phyloP scores from a whole-genome alignment of 2,888 invertebrate genomes.

The Ophion costatus region DNA sequence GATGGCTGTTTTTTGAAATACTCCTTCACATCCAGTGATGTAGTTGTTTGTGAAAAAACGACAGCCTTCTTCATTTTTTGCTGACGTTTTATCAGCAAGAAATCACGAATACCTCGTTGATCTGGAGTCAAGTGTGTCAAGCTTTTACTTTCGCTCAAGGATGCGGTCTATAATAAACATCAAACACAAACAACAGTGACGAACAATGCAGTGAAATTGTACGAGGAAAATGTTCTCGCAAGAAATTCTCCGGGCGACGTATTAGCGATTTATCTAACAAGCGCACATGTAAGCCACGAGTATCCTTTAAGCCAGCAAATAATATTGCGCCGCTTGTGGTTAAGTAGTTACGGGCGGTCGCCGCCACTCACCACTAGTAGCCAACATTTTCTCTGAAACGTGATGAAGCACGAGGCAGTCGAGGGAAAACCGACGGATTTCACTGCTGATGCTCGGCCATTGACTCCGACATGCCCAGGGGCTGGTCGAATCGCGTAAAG shows the following conservation, averaged over 20 bases:
- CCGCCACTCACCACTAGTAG: background rate
- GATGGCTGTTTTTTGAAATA: no score
- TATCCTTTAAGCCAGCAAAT: background rate
- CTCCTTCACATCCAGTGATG: no score
- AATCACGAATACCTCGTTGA: no score
- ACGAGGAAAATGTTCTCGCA: background rate
- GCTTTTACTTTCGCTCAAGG: no score
- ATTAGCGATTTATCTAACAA: background rate
- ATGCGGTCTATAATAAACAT: no score
- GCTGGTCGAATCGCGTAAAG: conserved; percentile 13
- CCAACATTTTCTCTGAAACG: conserved; percentile 11
- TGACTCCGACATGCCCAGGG: conserved; percentile 20
- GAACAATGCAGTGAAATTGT: background rate
- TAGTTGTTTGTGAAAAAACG: no score
- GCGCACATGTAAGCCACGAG: background rate
- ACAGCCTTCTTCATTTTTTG: no score
- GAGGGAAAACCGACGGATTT: conserved; percentile 33
- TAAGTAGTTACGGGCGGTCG: conserved; percentile 18
- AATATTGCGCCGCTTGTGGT: conserved; percentile 24
- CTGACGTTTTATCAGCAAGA: no score
- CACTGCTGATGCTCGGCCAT: conserved; percentile 5
- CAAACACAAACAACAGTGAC: background rate
- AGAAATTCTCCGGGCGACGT: background rate
- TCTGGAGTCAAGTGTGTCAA: no score
- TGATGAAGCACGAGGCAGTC: conserved; percentile 1